Evolutionary conservation across 2,888 invertebrate genomes (phyloP).

Genomic region (Tupiocoris notatus): DNA sequence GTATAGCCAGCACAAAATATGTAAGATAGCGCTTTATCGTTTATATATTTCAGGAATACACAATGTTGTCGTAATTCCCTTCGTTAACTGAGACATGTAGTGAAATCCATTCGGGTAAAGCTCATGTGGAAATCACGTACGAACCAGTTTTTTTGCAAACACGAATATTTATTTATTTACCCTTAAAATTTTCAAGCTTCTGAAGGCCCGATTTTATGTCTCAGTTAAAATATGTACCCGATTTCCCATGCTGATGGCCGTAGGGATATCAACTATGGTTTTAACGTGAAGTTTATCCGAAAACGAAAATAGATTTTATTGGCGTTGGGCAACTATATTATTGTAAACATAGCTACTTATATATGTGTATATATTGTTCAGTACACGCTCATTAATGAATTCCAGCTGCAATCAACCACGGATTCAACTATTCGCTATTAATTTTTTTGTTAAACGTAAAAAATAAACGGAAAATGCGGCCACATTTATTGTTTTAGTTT

Average conservation of each 20-base stretch:
- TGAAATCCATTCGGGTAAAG: too few relatives aligned
- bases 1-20: not conserved
- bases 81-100: not conserved
- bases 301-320: not conserved
- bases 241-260: not conserved
- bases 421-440: slow-evolving; percentile 2
- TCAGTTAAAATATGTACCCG: too few relatives aligned
- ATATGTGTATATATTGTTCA: not conserved
- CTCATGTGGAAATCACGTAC: too few relatives aligned
- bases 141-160: too few relatives aligned
- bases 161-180: too few relatives aligned
- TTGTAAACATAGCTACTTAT: not conserved
- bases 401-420: too few relatives aligned
- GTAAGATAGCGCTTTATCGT: not conserved
- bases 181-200: too few relatives aligned
- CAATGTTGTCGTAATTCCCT: not conserved
- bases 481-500: not conserved
- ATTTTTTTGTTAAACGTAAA: not conserved
- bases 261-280: not conserved
- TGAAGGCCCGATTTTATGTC: too few relatives aligned
- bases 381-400: not conserved
- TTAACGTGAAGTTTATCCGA: not conserved
- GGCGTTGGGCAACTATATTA: not conserved
- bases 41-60: not conserved
- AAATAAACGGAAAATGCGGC: too few relatives aligned